These are phyloP conservation scores for Drosophila mayri DNA, from an alignment of 1,140 invertebrate genomes.

Conservation along the genomic window DNA sequence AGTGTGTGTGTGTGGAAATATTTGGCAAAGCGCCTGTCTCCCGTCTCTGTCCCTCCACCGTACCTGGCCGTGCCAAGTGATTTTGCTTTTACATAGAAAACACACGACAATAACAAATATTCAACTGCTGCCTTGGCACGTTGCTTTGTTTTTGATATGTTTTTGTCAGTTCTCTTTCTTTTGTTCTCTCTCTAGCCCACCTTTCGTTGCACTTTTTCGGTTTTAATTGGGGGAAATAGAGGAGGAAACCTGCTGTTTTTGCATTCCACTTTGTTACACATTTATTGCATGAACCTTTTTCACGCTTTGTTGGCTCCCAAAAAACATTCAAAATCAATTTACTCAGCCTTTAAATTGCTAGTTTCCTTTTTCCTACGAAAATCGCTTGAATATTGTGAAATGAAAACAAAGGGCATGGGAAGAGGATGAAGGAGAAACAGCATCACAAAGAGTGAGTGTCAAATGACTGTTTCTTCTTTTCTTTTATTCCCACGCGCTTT, in stretches of 20 bases:
- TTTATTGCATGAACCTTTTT: slow-evolving; percentile 60
- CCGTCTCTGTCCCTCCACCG: neutral
- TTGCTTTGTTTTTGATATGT: slow-evolving; percentile 53
- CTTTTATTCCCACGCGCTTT: slow-evolving; percentile 30
- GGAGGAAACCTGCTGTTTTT: slow-evolving; percentile 42
- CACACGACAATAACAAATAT: slow-evolving; percentile 19
- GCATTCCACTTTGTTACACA: slow-evolving; percentile 42
- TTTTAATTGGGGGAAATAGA: slow-evolving; percentile 39
- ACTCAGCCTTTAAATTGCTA: slow-evolving; percentile 28
- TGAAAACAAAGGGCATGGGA: slow-evolving; percentile 16
- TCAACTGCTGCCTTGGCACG: slow-evolving; percentile 53
- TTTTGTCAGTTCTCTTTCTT: slow-evolving; percentile 37
- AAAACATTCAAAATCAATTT: slow-evolving; percentile 62
- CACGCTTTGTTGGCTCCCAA: slow-evolving; percentile 47
- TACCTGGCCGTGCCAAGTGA: slow-evolving; percentile 21
- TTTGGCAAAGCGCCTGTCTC: slow-evolving; percentile 45
- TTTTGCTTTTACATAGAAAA: slow-evolving; percentile 16
- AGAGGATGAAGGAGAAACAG: slow-evolving; percentile 1
- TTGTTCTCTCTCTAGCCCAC: neutral
- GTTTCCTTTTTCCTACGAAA: slow-evolving; percentile 40
- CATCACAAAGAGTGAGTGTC: slow-evolving; percentile 51
- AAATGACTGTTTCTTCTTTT: slow-evolving; percentile 44
- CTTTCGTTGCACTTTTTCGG: slow-evolving; percentile 29
- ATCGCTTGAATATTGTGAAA: slow-evolving; percentile 26
- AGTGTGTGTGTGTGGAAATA: neutral